These are phyloP conservation scores for Salvelinus fontinalis DNA, from an alignment of 2,113 vertebrate genomes.

Conservation along the genomic window DNA sequence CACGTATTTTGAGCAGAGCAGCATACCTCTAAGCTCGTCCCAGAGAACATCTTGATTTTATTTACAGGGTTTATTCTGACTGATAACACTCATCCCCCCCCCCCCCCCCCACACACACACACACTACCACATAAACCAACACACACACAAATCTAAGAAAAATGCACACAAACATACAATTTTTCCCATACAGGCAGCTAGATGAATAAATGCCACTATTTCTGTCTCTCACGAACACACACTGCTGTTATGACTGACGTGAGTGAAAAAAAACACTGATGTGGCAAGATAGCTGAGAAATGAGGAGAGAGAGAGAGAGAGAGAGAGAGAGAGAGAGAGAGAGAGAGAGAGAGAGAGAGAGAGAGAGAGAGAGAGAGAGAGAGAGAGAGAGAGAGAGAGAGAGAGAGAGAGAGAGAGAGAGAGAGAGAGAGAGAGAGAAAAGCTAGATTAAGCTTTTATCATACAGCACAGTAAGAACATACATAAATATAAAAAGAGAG, in stretches of 20 bases:
- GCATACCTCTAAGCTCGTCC: too few relatives aligned
- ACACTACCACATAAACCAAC: background rate
- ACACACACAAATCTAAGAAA: too few relatives aligned
- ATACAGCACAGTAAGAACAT: too few relatives aligned
- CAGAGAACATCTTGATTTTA: too few relatives aligned
- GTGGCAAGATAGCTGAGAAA: constrained; percentile 1
- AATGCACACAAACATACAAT: too few relatives aligned
- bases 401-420: background rate
- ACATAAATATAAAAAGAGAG: background rate
- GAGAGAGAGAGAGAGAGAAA: background rate
- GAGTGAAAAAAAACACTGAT: background rate
- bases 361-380: background rate
- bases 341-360: background rate
- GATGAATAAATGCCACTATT: too few relatives aligned
- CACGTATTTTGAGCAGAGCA: too few relatives aligned
- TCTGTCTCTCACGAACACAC: constrained; percentile 4
- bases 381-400: background rate
- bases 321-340: background rate
- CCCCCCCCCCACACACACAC: too few relatives aligned
- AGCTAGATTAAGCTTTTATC: too few relatives aligned
- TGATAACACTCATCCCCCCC: too few relatives aligned
- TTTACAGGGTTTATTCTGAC: too few relatives aligned
- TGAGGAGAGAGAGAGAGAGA: background rate
- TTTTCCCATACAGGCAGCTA: too few relatives aligned
- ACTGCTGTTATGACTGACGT: constrained; percentile 26